Evolutionary conservation across 2,888 invertebrate genomes (phyloP).

Genomic region (Petrophora chlorosata): DNA sequence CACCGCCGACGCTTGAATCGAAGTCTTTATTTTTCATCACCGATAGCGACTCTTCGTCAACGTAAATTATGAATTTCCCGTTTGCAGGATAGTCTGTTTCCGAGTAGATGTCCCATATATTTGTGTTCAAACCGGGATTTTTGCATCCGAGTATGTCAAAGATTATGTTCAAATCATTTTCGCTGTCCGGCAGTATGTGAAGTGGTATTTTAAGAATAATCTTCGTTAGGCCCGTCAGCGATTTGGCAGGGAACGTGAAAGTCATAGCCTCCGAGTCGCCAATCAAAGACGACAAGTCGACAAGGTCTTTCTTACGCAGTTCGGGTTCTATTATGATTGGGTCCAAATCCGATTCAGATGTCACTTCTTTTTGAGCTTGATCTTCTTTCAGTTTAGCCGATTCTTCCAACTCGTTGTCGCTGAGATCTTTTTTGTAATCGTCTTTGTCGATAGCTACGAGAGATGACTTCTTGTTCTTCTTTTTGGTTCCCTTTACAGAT

Average conservation of each 20-base stretch:
- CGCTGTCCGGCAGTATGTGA: conserved; percentile 61
- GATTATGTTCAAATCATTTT: conserved; percentile 66
- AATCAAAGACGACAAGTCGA: too few relatives aligned
- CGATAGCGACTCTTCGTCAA: conserved; percentile 62
- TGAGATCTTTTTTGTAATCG: conserved; percentile 27
- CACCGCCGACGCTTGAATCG: conserved; percentile 60
- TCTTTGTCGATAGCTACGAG: conserved; percentile 5
- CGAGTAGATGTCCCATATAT: conserved; percentile 62
- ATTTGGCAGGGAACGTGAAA: too few relatives aligned
- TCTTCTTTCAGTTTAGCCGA: conserved; percentile 36
- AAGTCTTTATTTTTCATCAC: conserved; percentile 61
- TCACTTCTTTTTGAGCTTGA: conserved; percentile 13
- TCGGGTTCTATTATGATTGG: conserved; percentile 40
- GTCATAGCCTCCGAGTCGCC: too few relatives aligned
- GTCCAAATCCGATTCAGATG: conserved; percentile 36
- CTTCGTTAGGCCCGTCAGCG: conserved; percentile 55
- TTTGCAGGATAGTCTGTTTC: conserved; percentile 53
- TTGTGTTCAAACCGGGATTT: conserved; percentile 70
- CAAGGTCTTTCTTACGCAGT: too few relatives aligned
- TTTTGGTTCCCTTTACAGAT: conserved; percentile 23
- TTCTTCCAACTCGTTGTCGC: conserved; percentile 27
- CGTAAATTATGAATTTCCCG: conserved; percentile 58
- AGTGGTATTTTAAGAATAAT: conserved; percentile 61
- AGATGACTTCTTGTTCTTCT: conserved; percentile 21
- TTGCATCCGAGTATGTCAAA: conserved; percentile 71